Base-by-base conservation (phyloP, 2,113 vertebrate species). In the human region DNA sequence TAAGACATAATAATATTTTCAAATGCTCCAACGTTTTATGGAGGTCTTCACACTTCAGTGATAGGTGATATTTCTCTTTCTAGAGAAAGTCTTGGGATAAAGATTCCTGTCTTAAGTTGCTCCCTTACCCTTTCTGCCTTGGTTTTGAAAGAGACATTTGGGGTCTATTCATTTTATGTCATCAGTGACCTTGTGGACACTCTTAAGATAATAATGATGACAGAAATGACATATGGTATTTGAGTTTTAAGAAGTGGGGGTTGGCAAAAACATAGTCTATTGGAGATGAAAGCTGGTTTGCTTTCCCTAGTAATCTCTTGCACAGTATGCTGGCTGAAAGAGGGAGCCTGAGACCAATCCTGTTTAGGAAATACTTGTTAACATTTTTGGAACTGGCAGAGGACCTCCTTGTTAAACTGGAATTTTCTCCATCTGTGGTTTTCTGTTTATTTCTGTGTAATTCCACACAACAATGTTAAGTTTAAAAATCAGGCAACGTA, bases 361-460 rank as follows among this genome's bases (percentile, higher is more conserved):
- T 88, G 7, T 72, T 70, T 52, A 91, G 89, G 52, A 93, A 88
- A 93, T 88, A 84, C 23, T 85, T 95, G 70, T 61, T 43, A 55
- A 91, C 38, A 8, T 82, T 89, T 91, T 92, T 94, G 45, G 70
- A 97, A 89, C 32, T 30, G 27, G 73, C 38, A 72, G 57, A 89
- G 27, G 25, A 55, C 43, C 35, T 81, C 93, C 95, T 61, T 90
- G 78, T 81, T 96, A 85, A 88, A 68, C 17, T 96, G 72, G 35
- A 81, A 68, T 89, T 93, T 95, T 96, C 72, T 85, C 66, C 50
- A 64, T 85, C 48, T 88, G 48, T 79, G 16, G 16, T 83, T 94
- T 96, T 92, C 23, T 81, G 40, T 87, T 85, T 93, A 52, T 95
- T 85, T 97, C 17, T 76, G 78, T 94, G n/a, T 82, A 84, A 93